phyloP scores from a whole-genome alignment of 1,140 invertebrate genomes.

The Cyphomyrmex costatus region DNA sequence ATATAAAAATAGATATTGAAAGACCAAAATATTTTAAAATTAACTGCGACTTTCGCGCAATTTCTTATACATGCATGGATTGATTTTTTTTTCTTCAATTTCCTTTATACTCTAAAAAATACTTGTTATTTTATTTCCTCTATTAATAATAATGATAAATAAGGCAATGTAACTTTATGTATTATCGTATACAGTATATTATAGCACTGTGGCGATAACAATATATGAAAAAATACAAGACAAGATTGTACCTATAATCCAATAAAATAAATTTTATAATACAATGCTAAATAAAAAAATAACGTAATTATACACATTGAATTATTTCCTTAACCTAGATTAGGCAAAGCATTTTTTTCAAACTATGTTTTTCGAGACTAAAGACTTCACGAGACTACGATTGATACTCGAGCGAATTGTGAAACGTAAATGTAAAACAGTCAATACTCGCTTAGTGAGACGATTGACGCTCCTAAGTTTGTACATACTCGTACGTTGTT shows the following conservation, averaged over 20 bases:
- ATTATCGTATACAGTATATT: slow-evolving; percentile 4
- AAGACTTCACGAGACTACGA: neutral
- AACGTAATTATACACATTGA: slow-evolving; percentile 4
- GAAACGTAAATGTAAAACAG: slow-evolving; percentile 22
- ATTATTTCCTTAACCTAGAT: neutral
- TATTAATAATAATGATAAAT: neutral
- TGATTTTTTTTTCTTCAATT: neutral
- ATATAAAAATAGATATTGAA: neutral
- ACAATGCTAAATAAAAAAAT: slow-evolving; percentile 57
- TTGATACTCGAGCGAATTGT: neutral
- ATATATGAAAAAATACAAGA: slow-evolving; percentile 16
- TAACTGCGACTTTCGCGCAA: neutral
- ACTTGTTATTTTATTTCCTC: neutral
- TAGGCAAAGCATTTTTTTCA: neutral
- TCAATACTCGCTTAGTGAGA: neutral
- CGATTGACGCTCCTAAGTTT: slow-evolving; percentile 1
- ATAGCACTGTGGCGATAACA: neutral
- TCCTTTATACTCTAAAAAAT: neutral
- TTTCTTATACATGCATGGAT: neutral
- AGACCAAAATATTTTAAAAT: slow-evolving; percentile 15
- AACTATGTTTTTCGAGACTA: neutral
- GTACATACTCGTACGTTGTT: neutral
- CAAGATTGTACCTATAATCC: slow-evolving; percentile 18
- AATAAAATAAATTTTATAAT: slow-evolving; percentile 60
- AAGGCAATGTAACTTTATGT: neutral